Evolutionary conservation across 2,113 vertebrate genomes (phyloP), one percentile per base, ranked within the genome.

Genomic region (Pavo muticus): DNA sequence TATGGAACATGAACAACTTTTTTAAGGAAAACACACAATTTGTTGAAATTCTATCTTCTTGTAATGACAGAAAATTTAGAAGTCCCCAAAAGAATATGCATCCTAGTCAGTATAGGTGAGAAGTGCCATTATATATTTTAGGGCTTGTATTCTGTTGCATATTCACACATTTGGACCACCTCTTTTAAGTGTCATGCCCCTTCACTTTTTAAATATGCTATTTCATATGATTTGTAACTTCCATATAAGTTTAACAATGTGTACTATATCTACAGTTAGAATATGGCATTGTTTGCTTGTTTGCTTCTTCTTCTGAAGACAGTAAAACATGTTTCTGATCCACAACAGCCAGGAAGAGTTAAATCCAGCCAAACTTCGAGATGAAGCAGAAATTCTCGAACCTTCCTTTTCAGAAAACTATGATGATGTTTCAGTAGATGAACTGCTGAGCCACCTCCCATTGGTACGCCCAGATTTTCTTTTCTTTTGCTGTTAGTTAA

Each of bases 401-500:
- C 97, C 98, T 68, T 97, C 98, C 45, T 98, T 98, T 95, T 98
- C 97, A 94, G 98, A 98, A 97, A 99, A 95, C 98, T 98, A 99
- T 32, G 98, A 98, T 23, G 97, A 98, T 80, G 76, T 97, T 90
- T 97, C 97, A 56, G 96, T 98, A 96, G 98, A 98, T 94, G 98
- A 98, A 48, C 96, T 99, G 84, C 97, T 98, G 65, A 98, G 98
- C 94, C 97, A 96, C 96, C 95, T 98, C 91, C 98, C 98, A 71
- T 82, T 98, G 98, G 99, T 99, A 97, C 30, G 97, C 87, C 50
- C 40, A 75, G n/a, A 67, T 61, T 57, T 79, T 67, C 24, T 57
- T 88, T 73, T 40, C 30, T 39, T 27, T 91, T 88, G 13, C 24
- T 20, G 1, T 56, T 6, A 13, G 7, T 48, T 82, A 27, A 29